Conservation (phyloP, 2,113 vertebrate genomes). For the Catagonus wagneri region DNA sequence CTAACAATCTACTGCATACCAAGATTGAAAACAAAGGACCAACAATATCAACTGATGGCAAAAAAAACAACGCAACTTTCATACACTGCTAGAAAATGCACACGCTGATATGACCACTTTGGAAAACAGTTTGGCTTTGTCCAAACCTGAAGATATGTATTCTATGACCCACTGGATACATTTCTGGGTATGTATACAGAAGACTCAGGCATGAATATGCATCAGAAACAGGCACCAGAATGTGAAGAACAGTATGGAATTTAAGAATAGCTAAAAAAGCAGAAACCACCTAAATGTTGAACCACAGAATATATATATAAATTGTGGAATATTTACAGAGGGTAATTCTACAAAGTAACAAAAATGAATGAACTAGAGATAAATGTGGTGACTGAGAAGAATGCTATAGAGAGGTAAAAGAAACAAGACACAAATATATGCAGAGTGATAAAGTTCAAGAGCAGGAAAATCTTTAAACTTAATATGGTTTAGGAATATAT, state of each 20-base stretch:
- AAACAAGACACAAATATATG: background rate
- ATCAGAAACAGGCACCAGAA: background rate
- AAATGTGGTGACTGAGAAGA: conserved; percentile 12
- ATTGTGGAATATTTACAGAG: background rate
- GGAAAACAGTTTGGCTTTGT: background rate
- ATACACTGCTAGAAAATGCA: background rate
- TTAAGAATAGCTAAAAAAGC: background rate
- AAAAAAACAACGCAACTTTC: background rate
- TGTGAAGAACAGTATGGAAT: background rate
- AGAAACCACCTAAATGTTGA: background rate
- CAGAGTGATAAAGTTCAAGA: conserved; percentile 25
- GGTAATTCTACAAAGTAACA: conserved; percentile 10
- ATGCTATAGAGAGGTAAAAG: background rate
- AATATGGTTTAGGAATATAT: background rate
- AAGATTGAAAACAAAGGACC: background rate
- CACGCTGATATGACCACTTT: background rate
- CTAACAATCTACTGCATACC: background rate
- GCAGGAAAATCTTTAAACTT: conserved; percentile 4
- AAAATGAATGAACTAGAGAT: background rate
- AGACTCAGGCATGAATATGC: background rate
- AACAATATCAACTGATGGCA: background rate
- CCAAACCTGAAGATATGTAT: background rate
- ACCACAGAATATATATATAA: background rate
- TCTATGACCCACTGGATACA: background rate
- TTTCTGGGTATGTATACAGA: background rate